Percentiles rank a stretch among this genome's conserved stretches.
Evolutionary conservation across 2,888 invertebrate genomes (phyloP).

Genomic region (Drosophila koepferae): DNA sequence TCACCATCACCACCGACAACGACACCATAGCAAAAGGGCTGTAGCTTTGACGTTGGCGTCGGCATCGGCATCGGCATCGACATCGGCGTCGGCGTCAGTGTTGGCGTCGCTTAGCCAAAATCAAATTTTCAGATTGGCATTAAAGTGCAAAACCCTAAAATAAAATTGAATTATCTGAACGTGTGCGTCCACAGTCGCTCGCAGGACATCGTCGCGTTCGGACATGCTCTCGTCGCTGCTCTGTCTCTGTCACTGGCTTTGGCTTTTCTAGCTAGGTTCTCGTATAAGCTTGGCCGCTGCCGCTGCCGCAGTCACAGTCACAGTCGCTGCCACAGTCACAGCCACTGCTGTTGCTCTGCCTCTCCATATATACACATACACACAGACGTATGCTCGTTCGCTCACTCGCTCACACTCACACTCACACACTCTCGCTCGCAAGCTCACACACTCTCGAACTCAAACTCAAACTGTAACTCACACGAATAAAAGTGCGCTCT

Average conservation of each 20-base stretch:
- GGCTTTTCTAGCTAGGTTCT: slow-evolving; percentile 44
- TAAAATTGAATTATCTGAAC: slow-evolving; percentile 84
- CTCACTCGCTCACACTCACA: slow-evolving; percentile 17
- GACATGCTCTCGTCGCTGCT: slow-evolving; percentile 61
- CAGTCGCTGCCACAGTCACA: slow-evolving; percentile 34
- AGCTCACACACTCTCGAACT: slow-evolving; percentile 3
- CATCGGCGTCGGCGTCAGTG: slow-evolving; percentile 35
- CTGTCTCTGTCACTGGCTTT: slow-evolving; percentile 43
- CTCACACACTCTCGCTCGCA: slow-evolving; percentile 15
- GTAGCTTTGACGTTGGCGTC: slow-evolving; percentile 45
- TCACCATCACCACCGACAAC: slow-evolving; percentile 30
- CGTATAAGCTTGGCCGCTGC: slow-evolving; percentile 52
- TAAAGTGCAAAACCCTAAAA: slow-evolving; percentile 84
- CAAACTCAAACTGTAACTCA: not conserved
- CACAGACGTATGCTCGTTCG: slow-evolving; percentile 27
- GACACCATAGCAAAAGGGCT: slow-evolving; percentile 56
- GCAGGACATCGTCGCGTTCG: slow-evolving; percentile 78
- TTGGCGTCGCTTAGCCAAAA: slow-evolving; percentile 78
- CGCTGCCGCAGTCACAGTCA: slow-evolving; percentile 28
- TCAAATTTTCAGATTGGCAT: slow-evolving; percentile 84
- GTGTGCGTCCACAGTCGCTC: slow-evolving; percentile 76
- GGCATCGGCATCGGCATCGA: slow-evolving; percentile 38
- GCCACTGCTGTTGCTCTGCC: slow-evolving; percentile 11
- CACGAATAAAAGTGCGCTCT: slow-evolving; percentile 32
- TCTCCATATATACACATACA: slow-evolving; percentile 22